Conservation (phyloP, 2,113 vertebrate species). For the Saiga tatarica region DNA sequence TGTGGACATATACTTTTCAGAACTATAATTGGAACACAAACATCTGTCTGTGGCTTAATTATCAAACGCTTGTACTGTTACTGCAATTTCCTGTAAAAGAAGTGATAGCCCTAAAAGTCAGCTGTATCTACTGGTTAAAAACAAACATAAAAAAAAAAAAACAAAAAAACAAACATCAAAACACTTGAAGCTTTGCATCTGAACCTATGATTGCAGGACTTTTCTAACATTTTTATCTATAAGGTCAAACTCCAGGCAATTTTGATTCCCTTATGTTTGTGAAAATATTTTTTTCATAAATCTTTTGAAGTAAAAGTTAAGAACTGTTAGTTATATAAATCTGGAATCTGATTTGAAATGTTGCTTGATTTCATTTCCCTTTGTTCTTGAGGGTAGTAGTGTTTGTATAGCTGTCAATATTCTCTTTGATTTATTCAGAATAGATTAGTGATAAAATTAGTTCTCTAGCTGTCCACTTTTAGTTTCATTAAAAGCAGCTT, state of each 20-base stretch:
- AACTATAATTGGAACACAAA: neutral
- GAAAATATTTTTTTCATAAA: neutral
- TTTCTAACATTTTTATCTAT: neutral
- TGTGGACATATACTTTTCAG: neutral
- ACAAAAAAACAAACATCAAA: neutral
- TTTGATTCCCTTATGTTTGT: neutral
- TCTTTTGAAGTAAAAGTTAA: neutral
- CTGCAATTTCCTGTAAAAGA: neutral
- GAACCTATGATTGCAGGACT: neutral
- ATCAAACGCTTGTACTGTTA: neutral
- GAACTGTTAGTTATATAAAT: neutral
- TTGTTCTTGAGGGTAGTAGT: neutral
- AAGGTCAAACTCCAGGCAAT: neutral
- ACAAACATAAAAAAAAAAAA: neutral
- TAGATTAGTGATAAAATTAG: neutral
- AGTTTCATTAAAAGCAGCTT: neutral
- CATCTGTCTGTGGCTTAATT: neutral
- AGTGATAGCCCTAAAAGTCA: neutral
- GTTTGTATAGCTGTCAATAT: neutral
- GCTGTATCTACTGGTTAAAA: neutral
- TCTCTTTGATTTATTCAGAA: slow-evolving; percentile 4
- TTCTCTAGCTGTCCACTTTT: neutral
- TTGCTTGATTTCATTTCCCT: neutral
- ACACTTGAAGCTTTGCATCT: neutral
- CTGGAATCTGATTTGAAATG: neutral